These are phyloP conservation scores for Habrosyne pyritoides DNA, from an alignment of 2,888 invertebrate species.

Conservation along the genomic window DNA sequence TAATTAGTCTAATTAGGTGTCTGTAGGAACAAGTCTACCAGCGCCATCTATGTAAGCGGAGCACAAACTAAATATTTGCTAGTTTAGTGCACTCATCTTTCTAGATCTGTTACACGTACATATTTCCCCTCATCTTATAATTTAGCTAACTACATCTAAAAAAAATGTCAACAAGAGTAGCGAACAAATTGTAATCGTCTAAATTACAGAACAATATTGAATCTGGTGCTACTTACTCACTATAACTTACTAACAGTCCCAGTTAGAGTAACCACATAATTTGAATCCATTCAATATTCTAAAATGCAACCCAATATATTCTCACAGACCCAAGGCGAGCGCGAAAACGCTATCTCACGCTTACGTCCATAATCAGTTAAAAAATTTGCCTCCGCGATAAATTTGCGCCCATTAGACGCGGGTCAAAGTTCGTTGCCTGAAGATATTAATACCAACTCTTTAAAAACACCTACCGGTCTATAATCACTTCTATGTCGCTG, in stretches of 20 bases:
- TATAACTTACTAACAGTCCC: neutral
- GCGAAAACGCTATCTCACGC: constrained; percentile 25
- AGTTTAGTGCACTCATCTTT: too few relatives aligned
- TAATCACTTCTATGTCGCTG: constrained; percentile 23
- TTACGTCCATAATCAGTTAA: constrained; percentile 54
- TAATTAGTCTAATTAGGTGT: too few relatives aligned
- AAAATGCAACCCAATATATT: too few relatives aligned
- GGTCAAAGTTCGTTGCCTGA: constrained; percentile 66
- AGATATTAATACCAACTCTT: constrained; percentile 44
- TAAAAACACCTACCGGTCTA: constrained; percentile 21
- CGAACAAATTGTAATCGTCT: too few relatives aligned
- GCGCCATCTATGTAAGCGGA: neutral
- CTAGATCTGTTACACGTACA: too few relatives aligned
- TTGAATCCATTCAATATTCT: neutral
- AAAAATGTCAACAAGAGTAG: too few relatives aligned
- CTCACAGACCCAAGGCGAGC: neutral
- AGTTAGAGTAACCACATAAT: neutral
- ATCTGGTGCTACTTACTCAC: neutral
- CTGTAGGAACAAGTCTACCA: neutral
- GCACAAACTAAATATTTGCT: neutral
- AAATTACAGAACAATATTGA: neutral
- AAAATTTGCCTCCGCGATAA: constrained; percentile 66
- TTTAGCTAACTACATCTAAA: too few relatives aligned
- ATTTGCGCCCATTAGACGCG: constrained; percentile 67
- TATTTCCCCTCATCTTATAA: too few relatives aligned